Percentiles rank a stretch among this genome's conserved stretches.
These are phyloP conservation scores for Fistularia tabacaria DNA, from an alignment of 2,797 vertebrate genomes.

Conservation along the genomic window DNA sequence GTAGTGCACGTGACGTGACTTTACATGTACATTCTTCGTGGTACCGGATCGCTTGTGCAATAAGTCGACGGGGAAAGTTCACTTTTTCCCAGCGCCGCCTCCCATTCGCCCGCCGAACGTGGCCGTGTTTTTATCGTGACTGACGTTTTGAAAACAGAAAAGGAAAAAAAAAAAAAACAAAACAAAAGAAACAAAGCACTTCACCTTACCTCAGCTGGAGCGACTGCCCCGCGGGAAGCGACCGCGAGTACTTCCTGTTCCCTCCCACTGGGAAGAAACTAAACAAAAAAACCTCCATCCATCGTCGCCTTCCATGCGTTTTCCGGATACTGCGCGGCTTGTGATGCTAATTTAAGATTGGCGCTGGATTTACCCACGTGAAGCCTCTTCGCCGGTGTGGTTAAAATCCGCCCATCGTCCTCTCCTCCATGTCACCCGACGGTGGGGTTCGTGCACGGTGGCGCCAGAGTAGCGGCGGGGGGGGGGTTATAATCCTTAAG, in stretches of 20 bases:
- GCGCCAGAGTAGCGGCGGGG: constrained; percentile 6
- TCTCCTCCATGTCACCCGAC: no score
- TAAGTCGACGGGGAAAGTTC: constrained; percentile 52
- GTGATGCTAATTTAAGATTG: constrained; percentile 6
- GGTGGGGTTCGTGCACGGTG: neutral
- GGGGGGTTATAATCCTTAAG: constrained; percentile 34
- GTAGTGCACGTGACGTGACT: constrained; percentile 68
- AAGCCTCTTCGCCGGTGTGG: no score
- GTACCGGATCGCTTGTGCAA: constrained; percentile 71
- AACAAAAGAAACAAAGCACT: constrained; percentile 59
- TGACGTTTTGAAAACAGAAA: constrained; percentile 3
- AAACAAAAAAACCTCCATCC: no score
- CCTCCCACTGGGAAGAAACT: no score
- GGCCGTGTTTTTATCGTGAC: constrained; percentile 55
- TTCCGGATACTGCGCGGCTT: constrained; percentile 12
- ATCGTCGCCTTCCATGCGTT: no score
- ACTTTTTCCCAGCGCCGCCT: neutral
- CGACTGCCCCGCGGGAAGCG: constrained; percentile 56
- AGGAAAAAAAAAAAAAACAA: no score
- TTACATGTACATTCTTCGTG: constrained; percentile 65
- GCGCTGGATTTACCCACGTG: constrained; percentile 1
- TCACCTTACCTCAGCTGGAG: constrained; percentile 70
- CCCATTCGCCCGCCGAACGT: constrained; percentile 67
- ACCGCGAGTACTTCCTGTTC: no score
- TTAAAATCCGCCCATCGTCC: no score